phyloP scores from a whole-genome alignment of 2,888 invertebrate species.

The Eumacrocentrus americanus region DNA sequence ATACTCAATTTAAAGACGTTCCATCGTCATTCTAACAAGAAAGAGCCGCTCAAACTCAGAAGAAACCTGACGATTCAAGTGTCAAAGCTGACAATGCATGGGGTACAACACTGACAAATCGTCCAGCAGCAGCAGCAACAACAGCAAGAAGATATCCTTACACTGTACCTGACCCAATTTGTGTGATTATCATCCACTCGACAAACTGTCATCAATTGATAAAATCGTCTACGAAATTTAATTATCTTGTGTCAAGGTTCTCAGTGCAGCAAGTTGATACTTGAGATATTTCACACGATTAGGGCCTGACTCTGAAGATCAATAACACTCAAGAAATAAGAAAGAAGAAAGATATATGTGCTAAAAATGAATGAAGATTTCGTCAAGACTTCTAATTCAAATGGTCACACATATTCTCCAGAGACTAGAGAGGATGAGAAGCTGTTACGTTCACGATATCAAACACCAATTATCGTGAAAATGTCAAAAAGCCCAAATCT shows the following conservation, averaged over 20 bases:
- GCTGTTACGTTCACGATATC: conserved; percentile 40
- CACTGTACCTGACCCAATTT: conserved; percentile 21
- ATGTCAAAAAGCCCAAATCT: conserved; percentile 43
- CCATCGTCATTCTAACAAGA: too few species aligned
- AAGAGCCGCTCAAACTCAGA: too few species aligned
- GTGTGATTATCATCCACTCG: conserved; percentile 12
- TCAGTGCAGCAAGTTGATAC: background rate
- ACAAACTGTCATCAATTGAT: conserved; percentile 16
- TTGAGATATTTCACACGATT: background rate
- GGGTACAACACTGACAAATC: too few species aligned
- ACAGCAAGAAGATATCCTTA: too few species aligned
- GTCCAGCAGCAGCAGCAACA: too few species aligned
- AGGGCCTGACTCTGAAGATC: background rate
- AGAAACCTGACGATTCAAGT: too few species aligned
- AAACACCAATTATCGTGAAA: conserved; percentile 45
- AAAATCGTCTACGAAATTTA: conserved; percentile 11
- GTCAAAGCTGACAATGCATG: too few species aligned
- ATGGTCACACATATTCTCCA: conserved; percentile 31
- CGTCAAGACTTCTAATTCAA: conserved; percentile 27
- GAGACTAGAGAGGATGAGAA: conserved; percentile 48
- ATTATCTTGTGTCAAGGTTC: conserved; percentile 14
- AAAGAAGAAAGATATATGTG: background rate
- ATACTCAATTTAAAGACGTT: too few species aligned
- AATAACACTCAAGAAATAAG: background rate
- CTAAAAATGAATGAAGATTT: conserved; percentile 42